phyloP scores from a whole-genome alignment of 1,140 invertebrate species.

The Pectinophora gossypiella region DNA sequence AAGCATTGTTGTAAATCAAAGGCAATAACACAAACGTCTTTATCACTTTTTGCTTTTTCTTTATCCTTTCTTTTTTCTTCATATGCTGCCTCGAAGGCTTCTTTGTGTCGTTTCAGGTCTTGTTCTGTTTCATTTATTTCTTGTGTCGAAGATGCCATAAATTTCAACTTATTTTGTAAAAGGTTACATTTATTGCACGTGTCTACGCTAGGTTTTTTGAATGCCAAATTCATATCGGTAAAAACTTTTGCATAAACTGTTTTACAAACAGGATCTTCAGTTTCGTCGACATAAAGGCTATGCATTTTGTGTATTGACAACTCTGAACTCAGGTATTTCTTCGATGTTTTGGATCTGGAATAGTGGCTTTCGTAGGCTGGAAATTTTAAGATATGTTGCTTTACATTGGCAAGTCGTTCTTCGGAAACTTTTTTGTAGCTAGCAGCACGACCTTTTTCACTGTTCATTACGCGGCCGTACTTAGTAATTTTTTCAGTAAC shows the following conservation, averaged over 20 bases:
- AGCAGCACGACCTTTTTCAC: neutral
- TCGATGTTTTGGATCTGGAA: neutral
- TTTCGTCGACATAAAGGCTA: slow-evolving; percentile 3
- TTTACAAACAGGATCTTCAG: slow-evolving; percentile 2
- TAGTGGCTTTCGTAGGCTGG: neutral
- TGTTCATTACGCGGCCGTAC: neutral
- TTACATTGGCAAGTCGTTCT: neutral
- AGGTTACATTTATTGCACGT: slow-evolving; percentile 10
- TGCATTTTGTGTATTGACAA: slow-evolving; percentile 3
- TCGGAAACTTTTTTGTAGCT: neutral
- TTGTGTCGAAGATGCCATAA: neutral
- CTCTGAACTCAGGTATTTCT: neutral
- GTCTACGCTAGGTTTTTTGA: slow-evolving; percentile 10
- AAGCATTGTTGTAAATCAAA: slow-evolving; percentile 10
- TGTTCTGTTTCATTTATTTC: neutral
- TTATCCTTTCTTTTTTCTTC: slow-evolving; percentile 12
- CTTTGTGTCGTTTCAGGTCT: slow-evolving; percentile 1
- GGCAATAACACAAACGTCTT: slow-evolving; percentile 6
- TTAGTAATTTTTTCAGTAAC: neutral
- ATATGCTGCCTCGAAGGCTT: slow-evolving; percentile 2
- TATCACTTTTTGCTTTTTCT: neutral
- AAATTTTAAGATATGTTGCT: neutral
- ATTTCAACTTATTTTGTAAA: too few relatives aligned
- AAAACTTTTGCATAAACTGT: slow-evolving; percentile 8
- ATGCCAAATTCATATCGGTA: slow-evolving; percentile 11